Evolutionary conservation across 2,888 invertebrate species (phyloP), one percentile per base, ranked within the genome.

Genomic region (Drosophila crucigera): DNA sequence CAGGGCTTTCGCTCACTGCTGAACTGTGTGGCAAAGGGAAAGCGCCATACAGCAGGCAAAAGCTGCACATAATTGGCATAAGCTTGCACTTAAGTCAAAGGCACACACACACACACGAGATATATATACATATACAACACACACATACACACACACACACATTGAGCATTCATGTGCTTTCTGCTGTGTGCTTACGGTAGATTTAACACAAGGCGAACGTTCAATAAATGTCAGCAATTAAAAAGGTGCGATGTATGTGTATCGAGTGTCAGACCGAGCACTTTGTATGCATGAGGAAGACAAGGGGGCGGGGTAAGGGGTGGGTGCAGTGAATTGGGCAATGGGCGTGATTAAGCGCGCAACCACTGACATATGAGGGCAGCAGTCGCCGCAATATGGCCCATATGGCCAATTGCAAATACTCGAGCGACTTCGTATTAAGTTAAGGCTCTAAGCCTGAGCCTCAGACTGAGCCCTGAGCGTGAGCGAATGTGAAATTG

Each of bases 151-250:
- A 10, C 16, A 31, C 14, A 31, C 4, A 37, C 41, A 33, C 31
- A 53, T 14, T 25, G 25, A 43, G 7, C 22, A 64, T 65, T 58
- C 58, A 68, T 53, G 47, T 61, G 68, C 53, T 66, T 53, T 50
- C 64, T 72, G 55, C 56, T 70, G 77, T 74, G 66, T 62, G 68
- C 79, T 81, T 73, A 83, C 82, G 88, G 77, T 83, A 84, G 83
- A 84, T 85, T 85, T 85, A 85, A 85, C 88, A 78, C 75, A 74
- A 61, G 72, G 64, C 73, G 39, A 54, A 71, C 76, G 79, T 81
- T 85, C 83, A 87, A 84, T 87, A 87, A 85, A 85, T 85, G 84
- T 88, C 85, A 80, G 85, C 85, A 85, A 85, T 85, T 85, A 85
- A 85, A 87, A 88, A 74, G 85, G 81, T 82, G 76, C 83, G 78